Evolutionary conservation across 2,797 vertebrate species (phyloP).

Genomic region (Vultur gryphus): DNA sequence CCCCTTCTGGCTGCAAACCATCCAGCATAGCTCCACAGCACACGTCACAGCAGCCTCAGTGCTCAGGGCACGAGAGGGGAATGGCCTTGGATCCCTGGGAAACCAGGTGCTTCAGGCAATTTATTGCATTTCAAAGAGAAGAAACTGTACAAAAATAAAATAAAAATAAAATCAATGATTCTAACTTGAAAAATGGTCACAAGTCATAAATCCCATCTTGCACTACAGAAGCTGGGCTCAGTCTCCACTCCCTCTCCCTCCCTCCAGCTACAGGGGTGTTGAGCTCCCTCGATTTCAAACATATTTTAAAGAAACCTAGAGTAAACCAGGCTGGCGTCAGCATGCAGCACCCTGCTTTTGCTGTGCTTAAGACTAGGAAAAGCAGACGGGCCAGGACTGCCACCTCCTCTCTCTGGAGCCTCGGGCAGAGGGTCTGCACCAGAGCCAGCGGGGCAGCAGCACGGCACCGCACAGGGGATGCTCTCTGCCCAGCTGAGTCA

Average conservation of each 20-base stretch:
- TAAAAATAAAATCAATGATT: background rate
- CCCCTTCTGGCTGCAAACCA: background rate
- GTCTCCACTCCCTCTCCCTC: background rate
- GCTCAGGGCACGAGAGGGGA: background rate
- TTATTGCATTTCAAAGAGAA: background rate
- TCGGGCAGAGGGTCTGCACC: rapidly evolving
- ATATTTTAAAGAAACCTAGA: background rate
- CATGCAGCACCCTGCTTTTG: background rate
- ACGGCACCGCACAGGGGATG: background rate
- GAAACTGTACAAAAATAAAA: background rate
- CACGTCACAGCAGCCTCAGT: background rate
- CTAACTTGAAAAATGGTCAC: background rate
- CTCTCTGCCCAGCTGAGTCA: background rate
- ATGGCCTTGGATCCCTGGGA: background rate
- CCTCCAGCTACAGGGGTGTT: background rate
- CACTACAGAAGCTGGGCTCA: background rate
- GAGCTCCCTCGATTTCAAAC: background rate
- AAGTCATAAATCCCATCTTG: background rate
- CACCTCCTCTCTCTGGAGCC: background rate
- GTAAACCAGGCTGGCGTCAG: background rate
- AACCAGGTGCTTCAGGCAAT: background rate
- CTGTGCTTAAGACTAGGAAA: background rate
- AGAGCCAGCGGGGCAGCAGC: background rate
- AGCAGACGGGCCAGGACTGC: background rate
- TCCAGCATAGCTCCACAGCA: background rate